Evolutionary conservation across 2,797 vertebrate species (phyloP), one percentile per base, ranked within the genome.

Genomic region (Pelochelys cantorii): DNA sequence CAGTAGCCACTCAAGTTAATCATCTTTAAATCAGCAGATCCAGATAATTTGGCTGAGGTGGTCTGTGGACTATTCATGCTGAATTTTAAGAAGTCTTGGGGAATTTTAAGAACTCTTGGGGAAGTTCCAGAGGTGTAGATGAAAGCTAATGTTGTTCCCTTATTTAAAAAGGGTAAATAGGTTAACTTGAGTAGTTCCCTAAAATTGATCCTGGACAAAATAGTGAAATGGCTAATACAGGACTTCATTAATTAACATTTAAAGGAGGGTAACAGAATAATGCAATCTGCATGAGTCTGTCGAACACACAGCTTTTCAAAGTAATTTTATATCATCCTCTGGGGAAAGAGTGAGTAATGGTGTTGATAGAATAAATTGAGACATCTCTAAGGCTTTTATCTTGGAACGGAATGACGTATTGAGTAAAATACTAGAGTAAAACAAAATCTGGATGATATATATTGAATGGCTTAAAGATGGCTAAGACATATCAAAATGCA

Each of bases 141-240:
- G 34, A 34, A 55, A 27, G 55, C 13, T 56, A 7, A 57, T 6
- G 14, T 42, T 7, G 25, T 42, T 5, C 31, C 56, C 9, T 0
- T 7, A 2, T 25, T 23, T 79, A 23, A 53, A 42, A 71, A 37
- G n/a, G 11, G 9, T 71, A 37, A 37, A 71, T 9, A 71, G n/a
- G n/a, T 5, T 68, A 31, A n/a, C n/a, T 20, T 68, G 65, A 71
- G n/a, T 71, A 37, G n/a, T 37, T 37, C 20, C 14, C 65, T 23
- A 0, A 2, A 84, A 37, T 65, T 84, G 60, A 52, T 79, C 42
- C 48, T 81, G 68, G 34, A 84, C 59, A n/a, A 82, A 62, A 77
- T 37, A 84, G 78, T 13, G 65, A 71, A 34, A 71, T 65, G 60
- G 12, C 52, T 27, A 8, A 65, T 23, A 79, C 1, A 5, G 65